Base-by-base conservation (phyloP, 2,888 invertebrate genomes). In the Drosophila lutescens region DNA sequence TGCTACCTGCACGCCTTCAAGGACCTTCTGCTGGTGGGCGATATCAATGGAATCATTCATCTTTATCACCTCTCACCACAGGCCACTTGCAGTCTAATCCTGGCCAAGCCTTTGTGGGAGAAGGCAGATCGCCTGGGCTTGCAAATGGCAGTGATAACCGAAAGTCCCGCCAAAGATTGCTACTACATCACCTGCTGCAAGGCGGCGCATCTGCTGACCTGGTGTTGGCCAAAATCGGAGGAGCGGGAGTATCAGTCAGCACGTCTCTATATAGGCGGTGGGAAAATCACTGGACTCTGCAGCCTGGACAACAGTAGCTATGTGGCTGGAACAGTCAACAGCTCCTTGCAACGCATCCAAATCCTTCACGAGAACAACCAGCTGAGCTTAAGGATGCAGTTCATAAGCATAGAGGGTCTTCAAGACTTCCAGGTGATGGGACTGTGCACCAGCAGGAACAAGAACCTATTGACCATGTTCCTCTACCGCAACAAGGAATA, bases 211-310 rank as follows among this genome's bases (percentile, higher is more conserved):
- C 9, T 91, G 6, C 58, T 92, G 1, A 71, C 78, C n/a, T 91
- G 89, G 80, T 60, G 82, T 23, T 51, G 90, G 41, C 75, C 76
- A 0, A 15, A 13, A 5, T 40, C 46, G 2, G 80, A 68, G 2
- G 57, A 17, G 4, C 12, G 73, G 7, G 6, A 75, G 0, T 80
- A 79, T 47, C 43, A 74, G 32, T 65, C 76, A 30, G 62, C 77
- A 3, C 86, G 78, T 0, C 60, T 76, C 6, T 80, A 90, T 59
- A 69, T 81, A 2, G 88, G 89, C 12, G 90, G 89, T 15, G 79
- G 88, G 5, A 90, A 90, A 73, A 88, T 91, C 38, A 86, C 90
- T n/a, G 89, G 90, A 74, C 63, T 91, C 26, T 80, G 87, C 55
- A 41, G 51, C 4, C n/a, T 86, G 2, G 74, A 61, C 2, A 30